These are phyloP conservation scores for Pampusana beccarii DNA, from an alignment of 2,113 vertebrate genomes.

Conservation along the genomic window DNA sequence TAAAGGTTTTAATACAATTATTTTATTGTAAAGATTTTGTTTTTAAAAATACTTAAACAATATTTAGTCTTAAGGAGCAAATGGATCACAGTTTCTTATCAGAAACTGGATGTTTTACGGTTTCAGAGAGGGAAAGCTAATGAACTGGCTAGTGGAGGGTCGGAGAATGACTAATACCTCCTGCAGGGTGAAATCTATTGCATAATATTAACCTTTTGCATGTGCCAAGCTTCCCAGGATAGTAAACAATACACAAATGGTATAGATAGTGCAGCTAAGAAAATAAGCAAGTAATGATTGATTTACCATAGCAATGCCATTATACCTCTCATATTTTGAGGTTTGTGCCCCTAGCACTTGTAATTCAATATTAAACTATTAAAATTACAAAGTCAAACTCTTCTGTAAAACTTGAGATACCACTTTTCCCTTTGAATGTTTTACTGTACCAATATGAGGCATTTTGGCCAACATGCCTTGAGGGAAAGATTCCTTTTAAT, in stretches of 20 bases:
- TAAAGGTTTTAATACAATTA: background rate
- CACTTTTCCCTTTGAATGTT: background rate
- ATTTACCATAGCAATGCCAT: background rate
- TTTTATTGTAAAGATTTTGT: background rate
- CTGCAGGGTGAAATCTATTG: constrained; percentile 1
- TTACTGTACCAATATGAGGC: background rate
- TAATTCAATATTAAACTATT: background rate
- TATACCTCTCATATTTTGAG: accelerated
- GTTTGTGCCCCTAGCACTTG: background rate
- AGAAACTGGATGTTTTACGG: background rate
- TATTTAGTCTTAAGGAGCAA: background rate
- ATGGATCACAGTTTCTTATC: background rate
- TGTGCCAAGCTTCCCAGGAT: background rate
- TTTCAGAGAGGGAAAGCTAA: background rate
- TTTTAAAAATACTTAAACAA: background rate
- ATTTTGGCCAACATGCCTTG: background rate
- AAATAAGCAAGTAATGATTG: background rate
- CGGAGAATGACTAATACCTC: constrained; percentile 24
- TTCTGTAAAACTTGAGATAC: background rate
- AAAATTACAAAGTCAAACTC: background rate
- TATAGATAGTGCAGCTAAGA: background rate
- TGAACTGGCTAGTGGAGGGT: background rate
- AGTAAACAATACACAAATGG: background rate
- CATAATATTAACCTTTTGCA: background rate
- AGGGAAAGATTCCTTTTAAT: background rate